Percentiles rank a stretch among this genome's conserved stretches.
phyloP scores from a whole-genome alignment of 1,140 invertebrate species.

The Colletes gigas region DNA sequence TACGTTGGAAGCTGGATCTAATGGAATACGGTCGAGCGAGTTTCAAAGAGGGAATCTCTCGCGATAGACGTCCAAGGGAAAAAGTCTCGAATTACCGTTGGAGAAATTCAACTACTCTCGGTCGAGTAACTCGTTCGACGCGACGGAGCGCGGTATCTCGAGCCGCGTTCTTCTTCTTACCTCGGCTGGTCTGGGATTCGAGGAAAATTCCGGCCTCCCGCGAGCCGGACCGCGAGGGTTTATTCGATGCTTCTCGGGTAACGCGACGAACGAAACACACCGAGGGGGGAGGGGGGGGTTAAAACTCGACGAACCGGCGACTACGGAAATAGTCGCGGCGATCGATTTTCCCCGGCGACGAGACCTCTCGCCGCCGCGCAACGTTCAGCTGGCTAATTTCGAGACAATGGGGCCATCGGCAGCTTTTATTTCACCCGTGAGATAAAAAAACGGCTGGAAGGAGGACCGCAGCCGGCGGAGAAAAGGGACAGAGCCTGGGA shows the following conservation, averaged over 20 bases:
- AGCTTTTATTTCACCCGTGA: constrained; percentile 54
- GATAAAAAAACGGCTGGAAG: constrained; percentile 20
- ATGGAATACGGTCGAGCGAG: constrained; percentile 28
- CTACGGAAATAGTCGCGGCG: constrained; percentile 27
- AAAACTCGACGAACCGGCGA: constrained; percentile 1
- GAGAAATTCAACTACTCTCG: constrained; percentile 2
- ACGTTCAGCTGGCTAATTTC: constrained; percentile 60
- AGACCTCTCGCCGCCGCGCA: constrained; percentile 30
- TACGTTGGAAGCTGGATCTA: not conserved
- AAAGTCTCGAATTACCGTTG: constrained; percentile 20
- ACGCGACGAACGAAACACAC: constrained; percentile 7
- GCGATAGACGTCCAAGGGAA: not conserved
- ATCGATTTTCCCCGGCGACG: constrained; percentile 32
- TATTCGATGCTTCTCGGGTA: not conserved
- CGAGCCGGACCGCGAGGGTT: not conserved
- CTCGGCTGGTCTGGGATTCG: not conserved
- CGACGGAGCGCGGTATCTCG: not conserved
- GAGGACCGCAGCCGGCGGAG: not conserved
- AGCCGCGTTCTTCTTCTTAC: not conserved
- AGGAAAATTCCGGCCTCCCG: not conserved
- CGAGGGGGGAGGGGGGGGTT: too few species aligned
- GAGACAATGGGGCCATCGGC: constrained; percentile 59
- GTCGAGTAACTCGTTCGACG: too few species aligned
- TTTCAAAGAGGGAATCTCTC: constrained; percentile 13
- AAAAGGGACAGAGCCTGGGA: constrained; percentile 3